Conservation (phyloP, 2,888 invertebrate species). For the Unio delphinus region DNA sequence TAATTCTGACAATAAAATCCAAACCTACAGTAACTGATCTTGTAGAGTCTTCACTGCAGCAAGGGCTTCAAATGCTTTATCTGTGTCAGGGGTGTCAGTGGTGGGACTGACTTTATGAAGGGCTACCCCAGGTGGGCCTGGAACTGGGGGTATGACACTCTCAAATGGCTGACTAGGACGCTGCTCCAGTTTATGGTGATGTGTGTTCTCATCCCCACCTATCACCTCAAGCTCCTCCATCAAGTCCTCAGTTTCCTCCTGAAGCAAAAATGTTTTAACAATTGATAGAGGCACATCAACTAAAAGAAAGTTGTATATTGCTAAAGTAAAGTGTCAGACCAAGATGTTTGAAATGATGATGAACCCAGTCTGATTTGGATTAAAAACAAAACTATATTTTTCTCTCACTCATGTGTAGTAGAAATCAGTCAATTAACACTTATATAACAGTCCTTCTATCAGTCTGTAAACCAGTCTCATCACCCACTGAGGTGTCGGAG, state of each 20-base stretch:
- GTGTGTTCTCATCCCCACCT: constrained; percentile 67
- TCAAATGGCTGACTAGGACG: constrained; percentile 16
- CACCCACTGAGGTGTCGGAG: no score
- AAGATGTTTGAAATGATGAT: no score
- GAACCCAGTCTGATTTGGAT: no score
- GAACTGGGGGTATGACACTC: neutral
- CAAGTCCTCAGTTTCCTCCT: constrained; percentile 2
- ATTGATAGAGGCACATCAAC: neutral
- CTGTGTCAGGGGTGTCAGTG: constrained; percentile 48
- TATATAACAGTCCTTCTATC: no score
- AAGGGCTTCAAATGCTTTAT: constrained; percentile 67
- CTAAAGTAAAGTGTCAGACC: no score
- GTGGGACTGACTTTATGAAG: neutral
- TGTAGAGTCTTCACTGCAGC: constrained; percentile 64
- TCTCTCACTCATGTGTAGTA: no score
- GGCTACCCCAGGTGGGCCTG: neutral
- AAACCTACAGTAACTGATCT: constrained; percentile 63
- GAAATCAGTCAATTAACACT: no score
- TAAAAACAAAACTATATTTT: no score
- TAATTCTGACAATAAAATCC: neutral
- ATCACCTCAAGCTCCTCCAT: constrained; percentile 59
- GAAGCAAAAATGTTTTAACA: neutral
- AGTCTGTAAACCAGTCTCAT: no score
- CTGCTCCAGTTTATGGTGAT: constrained; percentile 48
- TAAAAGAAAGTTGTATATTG: no score